Conservation (phyloP, 2,888 invertebrate genomes). For the Anodontia alba region DNA sequence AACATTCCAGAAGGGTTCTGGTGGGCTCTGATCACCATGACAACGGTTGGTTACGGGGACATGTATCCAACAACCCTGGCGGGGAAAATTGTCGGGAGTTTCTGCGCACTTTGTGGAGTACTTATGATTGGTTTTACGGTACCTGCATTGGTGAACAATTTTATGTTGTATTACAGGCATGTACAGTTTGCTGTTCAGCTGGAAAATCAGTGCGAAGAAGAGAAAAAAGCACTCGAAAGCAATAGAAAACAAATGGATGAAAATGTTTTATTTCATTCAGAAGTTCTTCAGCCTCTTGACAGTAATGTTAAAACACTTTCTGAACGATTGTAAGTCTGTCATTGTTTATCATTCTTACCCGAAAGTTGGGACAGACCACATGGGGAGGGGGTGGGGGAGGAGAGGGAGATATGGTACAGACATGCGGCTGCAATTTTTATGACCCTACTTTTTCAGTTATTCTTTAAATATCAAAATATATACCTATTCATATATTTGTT, state of each 20-base stretch:
- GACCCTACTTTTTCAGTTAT: too few relatives aligned
- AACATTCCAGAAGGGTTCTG: constrained; percentile 80
- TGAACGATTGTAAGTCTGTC: too few relatives aligned
- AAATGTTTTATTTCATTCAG: neutral
- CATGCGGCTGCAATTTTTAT: too few relatives aligned
- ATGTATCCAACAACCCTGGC: constrained; percentile 73
- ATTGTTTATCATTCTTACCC: too few relatives aligned
- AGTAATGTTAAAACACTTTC: too few relatives aligned
- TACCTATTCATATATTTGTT: too few relatives aligned
- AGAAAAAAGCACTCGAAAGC: constrained; percentile 8
- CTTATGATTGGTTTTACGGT: constrained; percentile 81
- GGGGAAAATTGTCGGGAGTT: constrained; percentile 77
- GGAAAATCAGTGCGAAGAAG: constrained; percentile 31
- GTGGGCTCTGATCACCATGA: constrained; percentile 83
- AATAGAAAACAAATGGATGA: neutral
- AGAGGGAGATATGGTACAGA: too few relatives aligned
- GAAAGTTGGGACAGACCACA: too few relatives aligned
- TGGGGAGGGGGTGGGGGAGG: too few relatives aligned
- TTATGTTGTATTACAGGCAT: constrained; percentile 78
- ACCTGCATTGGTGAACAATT: constrained; percentile 82
- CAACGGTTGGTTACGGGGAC: constrained; percentile 82
- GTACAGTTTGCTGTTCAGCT: constrained; percentile 68
- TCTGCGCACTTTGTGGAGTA: constrained; percentile 77
- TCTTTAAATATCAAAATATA: too few relatives aligned
- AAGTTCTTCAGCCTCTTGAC: too few relatives aligned